phyloP scores from a whole-genome alignment of 2,797 vertebrate genomes.

The Geotrypetes seraphini region DNA sequence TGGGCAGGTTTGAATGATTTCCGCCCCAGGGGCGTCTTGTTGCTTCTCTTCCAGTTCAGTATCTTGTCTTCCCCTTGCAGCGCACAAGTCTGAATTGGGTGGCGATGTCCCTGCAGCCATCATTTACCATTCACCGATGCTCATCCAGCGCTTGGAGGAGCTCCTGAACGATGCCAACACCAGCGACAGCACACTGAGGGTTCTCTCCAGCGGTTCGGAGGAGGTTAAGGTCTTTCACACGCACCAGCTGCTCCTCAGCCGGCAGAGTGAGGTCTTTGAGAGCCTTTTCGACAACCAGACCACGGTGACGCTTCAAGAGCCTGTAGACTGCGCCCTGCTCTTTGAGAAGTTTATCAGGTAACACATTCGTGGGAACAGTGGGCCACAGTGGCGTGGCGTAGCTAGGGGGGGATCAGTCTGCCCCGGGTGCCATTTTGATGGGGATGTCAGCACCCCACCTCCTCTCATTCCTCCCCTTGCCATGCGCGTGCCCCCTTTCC shows the following conservation, averaged over 20 bases:
- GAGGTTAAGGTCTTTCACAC: slow-evolving; percentile 83
- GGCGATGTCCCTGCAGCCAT: slow-evolving; percentile 52
- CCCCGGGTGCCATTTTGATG: no score
- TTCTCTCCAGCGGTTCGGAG: slow-evolving; percentile 68
- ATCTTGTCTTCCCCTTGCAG: slow-evolving; percentile 34
- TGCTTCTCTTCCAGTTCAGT: no score
- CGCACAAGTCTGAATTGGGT: slow-evolving; percentile 52
- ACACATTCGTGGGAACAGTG: no score
- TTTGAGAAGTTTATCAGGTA: slow-evolving; percentile 90
- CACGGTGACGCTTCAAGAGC: slow-evolving; percentile 59
- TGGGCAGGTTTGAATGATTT: no score
- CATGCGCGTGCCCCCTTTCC: no score
- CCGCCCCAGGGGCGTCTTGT: no score
- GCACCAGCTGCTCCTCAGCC: slow-evolving; percentile 75
- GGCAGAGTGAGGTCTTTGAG: slow-evolving; percentile 76
- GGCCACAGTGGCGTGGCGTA: no score
- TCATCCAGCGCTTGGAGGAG: slow-evolving; percentile 78
- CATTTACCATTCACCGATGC: slow-evolving; percentile 81
- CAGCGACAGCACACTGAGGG: slow-evolving; percentile 73
- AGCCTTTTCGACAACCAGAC: slow-evolving; percentile 68
- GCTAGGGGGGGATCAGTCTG: no score
- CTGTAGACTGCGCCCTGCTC: slow-evolving; percentile 57
- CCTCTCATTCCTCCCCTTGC: no score
- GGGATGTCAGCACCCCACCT: no score
- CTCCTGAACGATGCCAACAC: slow-evolving; percentile 70